Conservation (phyloP, 2,113 vertebrate species). For the Azemiops feae region DNA sequence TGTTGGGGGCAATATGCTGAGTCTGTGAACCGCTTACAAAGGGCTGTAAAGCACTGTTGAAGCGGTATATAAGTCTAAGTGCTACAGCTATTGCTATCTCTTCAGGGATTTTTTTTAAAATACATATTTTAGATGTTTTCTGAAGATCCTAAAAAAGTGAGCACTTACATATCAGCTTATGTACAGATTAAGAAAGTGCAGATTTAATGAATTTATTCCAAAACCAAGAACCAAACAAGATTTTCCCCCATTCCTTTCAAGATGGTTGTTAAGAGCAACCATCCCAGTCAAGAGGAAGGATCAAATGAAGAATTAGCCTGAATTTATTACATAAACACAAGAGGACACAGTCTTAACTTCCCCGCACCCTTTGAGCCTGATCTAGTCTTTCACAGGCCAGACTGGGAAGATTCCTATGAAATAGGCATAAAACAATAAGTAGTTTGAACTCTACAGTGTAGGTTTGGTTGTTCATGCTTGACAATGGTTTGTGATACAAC, state of each 20-base stretch:
- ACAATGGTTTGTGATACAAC: not conserved
- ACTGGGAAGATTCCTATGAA: not conserved
- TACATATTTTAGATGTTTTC: not conserved
- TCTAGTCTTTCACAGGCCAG: too few relatives aligned
- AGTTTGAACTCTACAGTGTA: not conserved
- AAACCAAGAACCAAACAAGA: not conserved
- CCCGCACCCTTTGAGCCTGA: too few relatives aligned
- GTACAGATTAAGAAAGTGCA: not conserved
- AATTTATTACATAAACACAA: too few relatives aligned
- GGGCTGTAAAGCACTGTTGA: too few relatives aligned
- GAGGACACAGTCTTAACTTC: too few relatives aligned
- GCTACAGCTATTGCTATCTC: too few relatives aligned
- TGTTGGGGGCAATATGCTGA: not conserved
- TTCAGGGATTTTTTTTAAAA: not conserved
- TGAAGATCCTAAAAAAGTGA: not conserved
- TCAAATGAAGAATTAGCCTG: too few relatives aligned
- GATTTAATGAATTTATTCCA: not conserved
- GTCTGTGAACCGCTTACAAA: not conserved
- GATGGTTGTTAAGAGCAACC: not conserved
- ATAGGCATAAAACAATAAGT: not conserved
- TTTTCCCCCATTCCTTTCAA: not conserved
- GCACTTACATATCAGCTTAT: not conserved
- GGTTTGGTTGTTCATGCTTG: not conserved
- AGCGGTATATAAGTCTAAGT: too few relatives aligned
- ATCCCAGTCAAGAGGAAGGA: too few relatives aligned